phyloP scores from a whole-genome alignment of 2,888 invertebrate species.

The Rotaria macrura region DNA sequence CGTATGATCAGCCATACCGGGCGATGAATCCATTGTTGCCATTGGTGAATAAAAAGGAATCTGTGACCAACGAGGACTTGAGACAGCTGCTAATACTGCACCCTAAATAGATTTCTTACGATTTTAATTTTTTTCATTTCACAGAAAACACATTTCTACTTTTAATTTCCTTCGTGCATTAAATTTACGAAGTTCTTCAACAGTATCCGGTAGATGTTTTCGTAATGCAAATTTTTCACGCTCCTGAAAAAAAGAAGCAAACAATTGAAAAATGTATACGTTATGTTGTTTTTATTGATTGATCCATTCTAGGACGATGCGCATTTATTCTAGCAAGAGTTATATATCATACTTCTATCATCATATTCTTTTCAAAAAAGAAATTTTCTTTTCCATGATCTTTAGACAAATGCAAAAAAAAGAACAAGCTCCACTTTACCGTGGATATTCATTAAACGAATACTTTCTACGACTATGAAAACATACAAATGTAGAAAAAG shows the following conservation, averaged over 20 bases:
- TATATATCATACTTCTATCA: no score
- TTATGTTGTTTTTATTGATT: no score
- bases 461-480: neutral
- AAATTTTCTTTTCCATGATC: no score
- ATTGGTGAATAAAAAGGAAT: neutral
- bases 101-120: conserved; percentile 39
- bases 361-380: no score
- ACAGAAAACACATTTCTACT: conserved; percentile 25
- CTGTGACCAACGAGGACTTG: conserved; percentile 50
- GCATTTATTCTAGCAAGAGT: no score
- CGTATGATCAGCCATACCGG: neutral
- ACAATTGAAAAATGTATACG: no score
- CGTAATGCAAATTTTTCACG: conserved; percentile 72
- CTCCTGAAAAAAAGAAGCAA: conserved; percentile 57
- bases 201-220: conserved; percentile 77
- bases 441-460: no score
- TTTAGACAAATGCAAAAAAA: no score
- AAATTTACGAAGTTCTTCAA: conserved; percentile 91
- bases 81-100: conserved; percentile 66
- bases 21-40: neutral
- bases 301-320: no score
- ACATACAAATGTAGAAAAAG: neutral
- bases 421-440: no score
- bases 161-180: conserved; percentile 76
- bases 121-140: neutral